Conservation (phyloP, 2,113 vertebrate species). For the Platysteira castanea region DNA sequence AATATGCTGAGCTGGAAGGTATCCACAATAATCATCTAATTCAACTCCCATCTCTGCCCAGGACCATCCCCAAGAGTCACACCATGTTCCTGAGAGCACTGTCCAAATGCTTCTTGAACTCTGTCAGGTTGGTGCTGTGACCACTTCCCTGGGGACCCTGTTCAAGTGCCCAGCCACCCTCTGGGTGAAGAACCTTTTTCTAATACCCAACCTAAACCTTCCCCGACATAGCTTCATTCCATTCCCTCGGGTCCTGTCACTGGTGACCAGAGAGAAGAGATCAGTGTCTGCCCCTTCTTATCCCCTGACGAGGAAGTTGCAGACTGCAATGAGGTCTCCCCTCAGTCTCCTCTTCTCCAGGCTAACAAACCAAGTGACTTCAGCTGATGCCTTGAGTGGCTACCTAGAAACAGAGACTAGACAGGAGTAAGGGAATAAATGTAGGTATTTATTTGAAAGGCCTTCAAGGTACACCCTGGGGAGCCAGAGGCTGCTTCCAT, state of each 20-base stretch:
- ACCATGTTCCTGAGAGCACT: neutral
- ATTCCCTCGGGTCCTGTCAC: neutral
- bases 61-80: neutral
- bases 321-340: neutral
- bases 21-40: neutral
- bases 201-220: neutral
- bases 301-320: accelerated
- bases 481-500: too few relatives aligned
- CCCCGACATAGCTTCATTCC: neutral
- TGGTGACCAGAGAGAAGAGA: neutral
- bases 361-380: neutral
- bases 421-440: too few relatives aligned
- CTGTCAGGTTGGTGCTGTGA: too few relatives aligned
- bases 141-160: neutral
- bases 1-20: neutral
- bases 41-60: too few relatives aligned
- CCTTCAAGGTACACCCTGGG: too few relatives aligned
- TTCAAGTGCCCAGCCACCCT: neutral
- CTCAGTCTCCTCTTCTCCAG: too few relatives aligned
- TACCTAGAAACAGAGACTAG: too few relatives aligned
- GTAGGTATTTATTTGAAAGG: too few relatives aligned
- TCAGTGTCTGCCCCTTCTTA: neutral
- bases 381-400: neutral
- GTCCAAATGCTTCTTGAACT: neutral
- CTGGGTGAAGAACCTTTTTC: neutral